phyloP scores from a whole-genome alignment of 2,113 vertebrate genomes.

The Pterophyllum scalare region DNA sequence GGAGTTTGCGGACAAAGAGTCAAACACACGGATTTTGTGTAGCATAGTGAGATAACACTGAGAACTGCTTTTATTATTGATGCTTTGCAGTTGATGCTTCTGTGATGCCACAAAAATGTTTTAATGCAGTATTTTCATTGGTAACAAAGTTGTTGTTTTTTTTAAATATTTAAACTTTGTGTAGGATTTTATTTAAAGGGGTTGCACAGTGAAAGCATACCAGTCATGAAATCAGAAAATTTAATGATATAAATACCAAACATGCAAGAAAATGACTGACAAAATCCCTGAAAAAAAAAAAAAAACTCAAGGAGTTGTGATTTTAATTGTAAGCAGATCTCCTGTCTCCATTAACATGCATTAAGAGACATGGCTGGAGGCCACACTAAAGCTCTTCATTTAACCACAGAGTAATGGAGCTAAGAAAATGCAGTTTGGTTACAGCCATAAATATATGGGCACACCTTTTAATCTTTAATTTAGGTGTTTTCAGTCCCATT shows the following conservation, averaged over 20 bases:
- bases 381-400: not conserved
- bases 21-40: rapidly evolving
- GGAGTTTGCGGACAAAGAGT: not conserved
- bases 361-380: not conserved
- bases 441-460: not conserved
- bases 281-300: not conserved
- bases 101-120: not conserved
- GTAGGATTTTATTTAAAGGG: not conserved
- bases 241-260: not conserved
- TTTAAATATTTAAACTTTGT: not conserved
- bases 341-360: not conserved
- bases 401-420: not conserved
- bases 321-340: not conserved
- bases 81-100: not conserved
- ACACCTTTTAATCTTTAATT: not conserved
- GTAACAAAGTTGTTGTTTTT: not conserved
- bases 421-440: not conserved
- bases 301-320: rapidly evolving
- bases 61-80: not conserved
- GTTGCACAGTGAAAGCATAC: not conserved
- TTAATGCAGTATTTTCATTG: not conserved
- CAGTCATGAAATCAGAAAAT: not conserved
- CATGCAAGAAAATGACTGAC: no score
- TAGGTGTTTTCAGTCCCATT: not conserved
- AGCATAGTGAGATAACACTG: rapidly evolving